phyloP scores from a whole-genome alignment of 92 coral and sea anemone genomes.

The Parazoanthus darwini region DNA sequence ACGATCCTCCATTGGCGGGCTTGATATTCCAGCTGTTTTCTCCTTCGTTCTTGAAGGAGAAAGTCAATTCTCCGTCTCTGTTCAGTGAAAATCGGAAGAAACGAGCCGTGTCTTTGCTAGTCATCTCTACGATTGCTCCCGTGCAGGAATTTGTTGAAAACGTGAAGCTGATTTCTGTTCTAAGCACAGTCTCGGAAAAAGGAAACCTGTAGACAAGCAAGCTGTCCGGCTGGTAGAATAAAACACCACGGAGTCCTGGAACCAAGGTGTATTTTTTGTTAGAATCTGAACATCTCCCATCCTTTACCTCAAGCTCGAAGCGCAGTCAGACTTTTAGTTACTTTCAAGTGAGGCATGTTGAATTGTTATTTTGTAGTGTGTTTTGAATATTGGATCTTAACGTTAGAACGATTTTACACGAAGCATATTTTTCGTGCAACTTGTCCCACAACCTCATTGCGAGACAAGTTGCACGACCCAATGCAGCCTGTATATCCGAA shows the following conservation, averaged over 20 bases:
- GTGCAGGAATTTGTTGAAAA: constrained; percentile 8
- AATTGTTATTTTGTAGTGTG: too few relatives aligned
- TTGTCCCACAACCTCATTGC: too few relatives aligned
- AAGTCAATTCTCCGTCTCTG: background rate
- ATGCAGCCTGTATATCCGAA: too few relatives aligned
- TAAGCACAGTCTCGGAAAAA: background rate
- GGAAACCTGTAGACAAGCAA: constrained; percentile 20
- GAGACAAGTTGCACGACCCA: too few relatives aligned
- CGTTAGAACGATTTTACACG: too few relatives aligned
- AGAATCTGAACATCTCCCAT: too few relatives aligned
- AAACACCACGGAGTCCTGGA: constrained; percentile 16
- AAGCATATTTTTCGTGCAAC: too few relatives aligned
- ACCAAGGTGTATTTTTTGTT: background rate
- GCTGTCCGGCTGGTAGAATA: constrained; percentile 14
- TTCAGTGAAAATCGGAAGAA: constrained; percentile 15
- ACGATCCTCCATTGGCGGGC: background rate
- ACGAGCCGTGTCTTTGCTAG: constrained; percentile 24
- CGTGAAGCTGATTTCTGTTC: constrained; percentile 28
- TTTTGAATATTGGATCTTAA: too few relatives aligned
- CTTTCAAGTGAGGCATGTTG: background rate
- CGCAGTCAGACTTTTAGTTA: background rate
- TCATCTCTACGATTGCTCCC: constrained; percentile 17
- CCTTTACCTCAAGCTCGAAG: too few relatives aligned
- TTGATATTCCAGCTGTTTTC: background rate
- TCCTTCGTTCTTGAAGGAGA: constrained; percentile 15